These are phyloP conservation scores for Eumerus sabulonum DNA, from an alignment of 2,888 invertebrate species.

Conservation along the genomic window DNA sequence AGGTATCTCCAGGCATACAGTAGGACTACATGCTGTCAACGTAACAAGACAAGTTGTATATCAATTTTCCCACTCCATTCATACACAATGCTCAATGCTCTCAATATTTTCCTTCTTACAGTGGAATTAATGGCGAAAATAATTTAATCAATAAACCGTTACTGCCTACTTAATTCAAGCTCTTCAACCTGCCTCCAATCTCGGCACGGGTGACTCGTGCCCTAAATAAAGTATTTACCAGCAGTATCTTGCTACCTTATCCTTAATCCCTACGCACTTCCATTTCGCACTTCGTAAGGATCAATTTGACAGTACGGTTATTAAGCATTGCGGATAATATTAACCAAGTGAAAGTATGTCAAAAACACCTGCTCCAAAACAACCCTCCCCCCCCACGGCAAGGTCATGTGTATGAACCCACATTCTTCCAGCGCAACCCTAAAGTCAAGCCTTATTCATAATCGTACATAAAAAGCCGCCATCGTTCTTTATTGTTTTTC, in stretches of 20 bases:
- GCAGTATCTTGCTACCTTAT: constrained; percentile 26
- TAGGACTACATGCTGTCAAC: constrained; percentile 8
- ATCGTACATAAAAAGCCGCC: too few species aligned
- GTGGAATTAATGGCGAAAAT: constrained; percentile 43
- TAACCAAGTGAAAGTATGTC: too few species aligned
- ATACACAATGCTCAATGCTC: neutral
- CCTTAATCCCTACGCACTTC: constrained; percentile 32
- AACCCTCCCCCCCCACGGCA: too few species aligned
- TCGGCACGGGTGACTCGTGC: constrained; percentile 20
- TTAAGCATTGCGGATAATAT: too few species aligned
- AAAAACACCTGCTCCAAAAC: too few species aligned
- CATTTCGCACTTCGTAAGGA: constrained; percentile 12
- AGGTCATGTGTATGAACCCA: too few species aligned
- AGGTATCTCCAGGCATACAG: too few species aligned
- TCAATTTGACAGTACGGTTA: neutral
- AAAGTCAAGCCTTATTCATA: too few species aligned
- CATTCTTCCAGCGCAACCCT: too few species aligned
- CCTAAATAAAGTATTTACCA: constrained; percentile 49
- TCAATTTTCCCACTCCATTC: constrained; percentile 43
- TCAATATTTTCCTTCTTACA: constrained; percentile 6
- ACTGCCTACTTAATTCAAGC: neutral
- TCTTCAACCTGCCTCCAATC: too few species aligned
- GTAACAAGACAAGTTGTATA: constrained; percentile 40
- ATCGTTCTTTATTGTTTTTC: too few species aligned
- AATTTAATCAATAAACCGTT: constrained; percentile 44